Evolutionary conservation across 2,888 invertebrate species (phyloP).

Genomic region (Fragum whitleyi): DNA sequence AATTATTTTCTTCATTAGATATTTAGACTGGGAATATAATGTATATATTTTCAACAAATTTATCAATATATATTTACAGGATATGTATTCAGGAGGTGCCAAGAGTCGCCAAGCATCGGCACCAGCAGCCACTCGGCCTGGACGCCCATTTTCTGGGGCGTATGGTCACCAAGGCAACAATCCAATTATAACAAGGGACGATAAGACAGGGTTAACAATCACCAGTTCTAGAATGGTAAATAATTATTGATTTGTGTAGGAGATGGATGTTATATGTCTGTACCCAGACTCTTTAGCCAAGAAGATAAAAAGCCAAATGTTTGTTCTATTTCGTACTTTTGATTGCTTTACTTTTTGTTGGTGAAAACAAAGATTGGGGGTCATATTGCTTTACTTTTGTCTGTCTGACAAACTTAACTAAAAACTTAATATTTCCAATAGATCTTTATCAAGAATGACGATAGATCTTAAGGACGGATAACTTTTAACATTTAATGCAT

Average conservation of each 20-base stretch:
- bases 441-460: too few species aligned
- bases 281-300: background rate
- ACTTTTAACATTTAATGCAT: too few species aligned
- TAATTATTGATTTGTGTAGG: conserved; percentile 3
- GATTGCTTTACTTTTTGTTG: too few species aligned
- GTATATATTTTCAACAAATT: too few species aligned
- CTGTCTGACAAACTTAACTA: too few species aligned
- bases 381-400: too few species aligned
- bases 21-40: too few species aligned
- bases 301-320: background rate
- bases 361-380: too few species aligned
- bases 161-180: conserved; percentile 72
- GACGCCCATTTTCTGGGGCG: conserved; percentile 77
- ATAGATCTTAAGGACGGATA: too few species aligned
- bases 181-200: conserved; percentile 80
- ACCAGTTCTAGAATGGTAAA: conserved; percentile 82
- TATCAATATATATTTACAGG: conserved; percentile 52
- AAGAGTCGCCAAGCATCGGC: conserved; percentile 82
- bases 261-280: background rate
- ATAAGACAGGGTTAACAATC: conserved; percentile 76
- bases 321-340: too few species aligned
- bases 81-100: conserved; percentile 67
- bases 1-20: too few species aligned
- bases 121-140: conserved; percentile 77
- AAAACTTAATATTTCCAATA: too few species aligned